Percentiles rank a stretch among this genome's conserved stretches.
Evolutionary conservation across 2,888 invertebrate genomes (phyloP).

Genomic region (Lepidonotus clava): DNA sequence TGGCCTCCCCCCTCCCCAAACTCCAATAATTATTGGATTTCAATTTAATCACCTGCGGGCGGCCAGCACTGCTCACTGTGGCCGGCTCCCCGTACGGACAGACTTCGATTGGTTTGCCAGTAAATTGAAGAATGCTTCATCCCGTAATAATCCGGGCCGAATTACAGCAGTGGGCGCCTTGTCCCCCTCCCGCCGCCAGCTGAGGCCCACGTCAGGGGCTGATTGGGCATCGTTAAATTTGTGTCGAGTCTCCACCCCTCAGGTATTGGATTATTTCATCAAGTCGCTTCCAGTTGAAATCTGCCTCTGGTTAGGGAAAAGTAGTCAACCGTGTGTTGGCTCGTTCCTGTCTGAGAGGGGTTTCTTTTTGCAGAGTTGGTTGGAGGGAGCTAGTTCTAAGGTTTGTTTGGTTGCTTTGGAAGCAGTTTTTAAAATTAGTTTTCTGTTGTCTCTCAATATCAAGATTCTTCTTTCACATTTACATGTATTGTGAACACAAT

Average conservation of each 20-base stretch:
- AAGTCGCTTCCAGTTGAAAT: conserved; percentile 24
- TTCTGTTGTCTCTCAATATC: no score
- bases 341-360: no score
- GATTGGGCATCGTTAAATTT: conserved; percentile 10
- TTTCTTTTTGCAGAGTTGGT: no score
- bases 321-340: neutral
- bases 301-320: conserved; percentile 4
- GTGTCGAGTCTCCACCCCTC: neutral
- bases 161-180: neutral
- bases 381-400: no score
- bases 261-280: conserved; percentile 31
- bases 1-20: neutral
- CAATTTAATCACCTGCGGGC: conserved; percentile 28
- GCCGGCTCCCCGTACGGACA: neutral
- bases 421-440: no score
- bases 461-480: no score
- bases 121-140: conserved; percentile 31
- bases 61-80: neutral
- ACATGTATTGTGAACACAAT: no score
- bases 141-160: neutral
- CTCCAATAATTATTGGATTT: conserved; percentile 31
- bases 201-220: neutral
- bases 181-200: neutral
- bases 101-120: conserved; percentile 20
- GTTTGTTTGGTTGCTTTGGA: no score